Evolutionary conservation across 2,113 vertebrate species (phyloP).

Genomic region (Acrocephalus arundinaceus): DNA sequence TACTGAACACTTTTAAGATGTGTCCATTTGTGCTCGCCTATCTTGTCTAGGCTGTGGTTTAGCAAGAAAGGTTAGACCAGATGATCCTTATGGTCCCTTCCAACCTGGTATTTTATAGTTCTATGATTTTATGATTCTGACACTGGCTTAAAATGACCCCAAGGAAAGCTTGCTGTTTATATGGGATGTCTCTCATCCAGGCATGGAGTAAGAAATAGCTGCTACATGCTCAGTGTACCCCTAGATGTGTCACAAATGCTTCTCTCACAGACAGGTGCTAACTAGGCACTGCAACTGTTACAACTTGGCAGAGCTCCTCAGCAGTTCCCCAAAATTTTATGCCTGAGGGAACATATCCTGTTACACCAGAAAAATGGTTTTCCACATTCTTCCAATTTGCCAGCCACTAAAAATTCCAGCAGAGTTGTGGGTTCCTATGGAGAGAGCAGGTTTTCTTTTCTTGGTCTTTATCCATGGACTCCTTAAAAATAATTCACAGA

Average conservation of each 20-base stretch:
- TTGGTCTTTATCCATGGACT: background rate
- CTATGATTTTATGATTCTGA: background rate
- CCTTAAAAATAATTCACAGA: background rate
- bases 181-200: background rate
- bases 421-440: background rate
- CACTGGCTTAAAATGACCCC: background rate
- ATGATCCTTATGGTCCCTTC: background rate
- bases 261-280: background rate
- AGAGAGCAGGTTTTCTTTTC: background rate
- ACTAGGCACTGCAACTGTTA: background rate
- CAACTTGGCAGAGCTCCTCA: background rate
- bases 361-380: background rate
- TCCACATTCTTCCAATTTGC: background rate
- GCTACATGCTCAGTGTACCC: background rate
- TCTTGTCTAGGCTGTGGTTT: background rate
- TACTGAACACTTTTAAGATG: background rate
- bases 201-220: background rate
- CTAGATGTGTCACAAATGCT: background rate
- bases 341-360: background rate
- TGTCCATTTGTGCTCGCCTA: background rate
- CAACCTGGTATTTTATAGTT: background rate
- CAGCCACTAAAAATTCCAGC: background rate
- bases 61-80: background rate
- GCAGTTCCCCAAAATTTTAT: background rate
- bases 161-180: background rate